Evolutionary conservation across 2,888 invertebrate species (phyloP).

Genomic region (Pseudolycoriella hygida): DNA sequence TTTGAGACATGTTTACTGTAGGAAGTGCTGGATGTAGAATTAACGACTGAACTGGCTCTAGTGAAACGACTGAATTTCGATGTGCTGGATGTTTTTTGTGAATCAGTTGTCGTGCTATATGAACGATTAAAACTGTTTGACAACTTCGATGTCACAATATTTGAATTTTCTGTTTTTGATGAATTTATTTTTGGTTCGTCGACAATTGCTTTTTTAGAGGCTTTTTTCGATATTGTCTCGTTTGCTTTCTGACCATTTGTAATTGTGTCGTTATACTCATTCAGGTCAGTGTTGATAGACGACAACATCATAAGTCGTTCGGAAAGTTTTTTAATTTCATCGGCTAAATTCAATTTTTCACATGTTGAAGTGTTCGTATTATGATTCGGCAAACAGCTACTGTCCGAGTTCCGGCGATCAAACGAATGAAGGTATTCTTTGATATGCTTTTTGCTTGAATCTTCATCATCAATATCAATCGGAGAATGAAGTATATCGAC

Average conservation of each 20-base stretch:
- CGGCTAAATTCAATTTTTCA: slow-evolving; percentile 53
- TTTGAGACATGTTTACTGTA: slow-evolving; percentile 10
- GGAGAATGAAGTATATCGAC: neutral
- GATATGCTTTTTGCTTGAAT: neutral
- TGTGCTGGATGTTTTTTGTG: neutral
- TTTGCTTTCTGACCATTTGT: neutral
- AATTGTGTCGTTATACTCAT: slow-evolving; percentile 16
- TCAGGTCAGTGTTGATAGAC: slow-evolving; percentile 40
- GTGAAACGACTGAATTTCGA: neutral
- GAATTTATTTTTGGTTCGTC: no score
- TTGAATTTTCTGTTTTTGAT: neutral
- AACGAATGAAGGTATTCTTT: slow-evolving; percentile 32
- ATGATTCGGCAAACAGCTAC: slow-evolving; percentile 45
- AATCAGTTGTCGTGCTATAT: neutral
- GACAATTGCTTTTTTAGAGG: neutral
- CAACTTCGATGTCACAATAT: neutral
- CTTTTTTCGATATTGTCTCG: neutral
- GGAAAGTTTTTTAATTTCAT: slow-evolving; percentile 67
- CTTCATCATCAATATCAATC: neutral
- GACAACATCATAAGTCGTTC: slow-evolving; percentile 58
- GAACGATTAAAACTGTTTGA: neutral
- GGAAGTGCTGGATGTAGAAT: neutral
- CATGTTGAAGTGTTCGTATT: slow-evolving; percentile 35
- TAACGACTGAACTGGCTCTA: neutral
- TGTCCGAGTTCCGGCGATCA: slow-evolving; percentile 63